phyloP scores from a whole-genome alignment of 1,140 invertebrate species.

The Drosophila biarmipes region DNA sequence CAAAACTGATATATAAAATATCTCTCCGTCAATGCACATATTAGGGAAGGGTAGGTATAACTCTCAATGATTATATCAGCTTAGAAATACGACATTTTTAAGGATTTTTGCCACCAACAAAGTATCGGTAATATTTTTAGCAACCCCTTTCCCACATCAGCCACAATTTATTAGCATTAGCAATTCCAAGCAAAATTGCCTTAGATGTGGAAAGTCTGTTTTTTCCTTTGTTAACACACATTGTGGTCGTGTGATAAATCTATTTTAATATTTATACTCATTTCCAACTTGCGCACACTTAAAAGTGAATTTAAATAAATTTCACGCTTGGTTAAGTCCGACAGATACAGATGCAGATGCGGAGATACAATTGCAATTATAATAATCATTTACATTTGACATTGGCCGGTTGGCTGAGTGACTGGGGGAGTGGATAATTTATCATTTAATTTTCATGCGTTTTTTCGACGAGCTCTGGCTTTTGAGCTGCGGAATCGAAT shows the following conservation, averaged over 20 bases:
- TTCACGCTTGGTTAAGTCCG: conserved; percentile 77
- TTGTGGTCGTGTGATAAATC: conserved; percentile 24
- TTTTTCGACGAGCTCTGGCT: background rate
- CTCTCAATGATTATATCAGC: no score
- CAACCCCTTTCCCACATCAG: background rate
- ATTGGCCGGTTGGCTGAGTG: conserved; percentile 55
- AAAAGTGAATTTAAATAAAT: conserved; percentile 83
- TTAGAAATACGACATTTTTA: no score
- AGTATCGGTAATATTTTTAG: background rate
- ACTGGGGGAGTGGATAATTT: conserved; percentile 63
- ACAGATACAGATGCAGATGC: conserved; percentile 39
- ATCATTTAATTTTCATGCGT: conserved; percentile 69
- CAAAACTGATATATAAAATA: no score
- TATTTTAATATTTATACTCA: conserved; percentile 40
- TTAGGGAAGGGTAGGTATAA: background rate
- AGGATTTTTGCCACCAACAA: background rate
- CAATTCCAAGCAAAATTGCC: conserved; percentile 13
- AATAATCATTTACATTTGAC: conserved; percentile 83
- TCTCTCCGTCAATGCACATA: background rate
- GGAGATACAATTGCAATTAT: conserved; percentile 75
- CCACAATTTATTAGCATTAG: conserved; percentile 6
- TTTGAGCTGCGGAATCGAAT: conserved; percentile 27
- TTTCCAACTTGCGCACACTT: conserved; percentile 75
- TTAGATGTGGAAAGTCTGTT: background rate
- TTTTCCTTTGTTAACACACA: conserved; percentile 17